These are phyloP conservation scores for Agrilus cyanescens DNA, from an alignment of 2,888 invertebrate species.

Conservation along the genomic window DNA sequence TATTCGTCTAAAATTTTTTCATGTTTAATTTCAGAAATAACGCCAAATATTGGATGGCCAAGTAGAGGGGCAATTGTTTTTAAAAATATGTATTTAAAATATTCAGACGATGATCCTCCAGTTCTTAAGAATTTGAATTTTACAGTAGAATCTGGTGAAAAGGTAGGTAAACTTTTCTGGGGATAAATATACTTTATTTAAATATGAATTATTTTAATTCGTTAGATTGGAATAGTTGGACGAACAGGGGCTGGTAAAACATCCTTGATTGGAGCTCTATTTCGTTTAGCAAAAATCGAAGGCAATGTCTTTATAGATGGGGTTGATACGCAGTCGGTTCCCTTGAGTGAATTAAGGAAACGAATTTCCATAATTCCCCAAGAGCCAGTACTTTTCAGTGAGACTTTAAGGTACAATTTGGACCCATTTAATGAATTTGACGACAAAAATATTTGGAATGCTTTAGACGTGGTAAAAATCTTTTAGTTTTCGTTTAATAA, in stretches of 20 bases:
- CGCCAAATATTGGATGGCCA: conserved; percentile 62
- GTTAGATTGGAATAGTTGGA: conserved; percentile 67
- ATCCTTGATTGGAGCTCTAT: conserved; percentile 64
- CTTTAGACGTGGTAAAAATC: conserved; percentile 65
- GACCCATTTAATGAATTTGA: conserved; percentile 77
- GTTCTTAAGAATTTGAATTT: conserved; percentile 65
- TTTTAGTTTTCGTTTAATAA: conserved; percentile 49
- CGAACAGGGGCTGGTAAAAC: conserved; percentile 81
- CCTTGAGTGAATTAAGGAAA: conserved; percentile 61
- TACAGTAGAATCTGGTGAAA: conserved; percentile 54
- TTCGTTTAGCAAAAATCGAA: conserved; percentile 66
- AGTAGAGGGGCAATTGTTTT: conserved; percentile 56
- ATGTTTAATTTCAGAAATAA: conserved; percentile 33
- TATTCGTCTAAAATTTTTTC: too few species aligned
- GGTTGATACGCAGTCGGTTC: conserved; percentile 55
- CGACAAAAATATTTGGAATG: conserved; percentile 70
- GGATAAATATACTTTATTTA: too few species aligned
- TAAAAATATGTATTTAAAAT: conserved; percentile 56
- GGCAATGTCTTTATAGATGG: conserved; percentile 76
- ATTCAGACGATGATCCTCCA: conserved; percentile 55
- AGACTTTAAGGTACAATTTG: conserved; percentile 75
- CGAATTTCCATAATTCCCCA: conserved; percentile 78
- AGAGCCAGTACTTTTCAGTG: conserved; percentile 78
- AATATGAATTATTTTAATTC: too few species aligned
- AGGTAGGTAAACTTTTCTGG: too few species aligned